Evolutionary conservation across 2,113 vertebrate genomes (phyloP).

Genomic region (Condylura cristata): DNA sequence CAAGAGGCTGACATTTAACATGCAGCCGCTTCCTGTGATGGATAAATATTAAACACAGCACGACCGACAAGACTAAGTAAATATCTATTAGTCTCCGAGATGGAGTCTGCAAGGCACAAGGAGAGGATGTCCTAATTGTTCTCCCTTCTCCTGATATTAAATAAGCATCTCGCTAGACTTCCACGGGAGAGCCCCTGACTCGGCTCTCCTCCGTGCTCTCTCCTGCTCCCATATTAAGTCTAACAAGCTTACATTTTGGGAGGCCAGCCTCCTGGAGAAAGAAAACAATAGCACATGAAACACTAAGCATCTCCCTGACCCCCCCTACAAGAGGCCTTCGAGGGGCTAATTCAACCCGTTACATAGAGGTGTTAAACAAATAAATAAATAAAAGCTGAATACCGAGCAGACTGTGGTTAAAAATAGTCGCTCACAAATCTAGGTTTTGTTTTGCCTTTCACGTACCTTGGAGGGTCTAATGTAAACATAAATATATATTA

Average conservation of each 20-base stretch:
- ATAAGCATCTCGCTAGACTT: neutral
- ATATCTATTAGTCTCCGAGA: conserved; percentile 60
- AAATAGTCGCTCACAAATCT: neutral
- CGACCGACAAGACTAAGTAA: conserved; percentile 44
- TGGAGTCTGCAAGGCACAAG: conserved; percentile 21
- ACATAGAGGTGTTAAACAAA: neutral
- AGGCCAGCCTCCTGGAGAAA: neutral
- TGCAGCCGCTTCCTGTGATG: conserved; percentile 18
- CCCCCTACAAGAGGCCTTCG: neutral
- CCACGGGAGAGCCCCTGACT: neutral
- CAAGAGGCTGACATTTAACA: conserved; percentile 61
- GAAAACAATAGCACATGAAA: neutral
- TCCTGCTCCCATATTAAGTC: neutral
- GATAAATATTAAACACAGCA: conserved; percentile 67
- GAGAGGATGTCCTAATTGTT: conserved; percentile 33
- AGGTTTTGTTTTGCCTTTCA: neutral
- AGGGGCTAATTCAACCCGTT: neutral
- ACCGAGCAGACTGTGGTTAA: neutral
- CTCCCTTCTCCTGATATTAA: neutral
- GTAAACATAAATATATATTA: neutral
- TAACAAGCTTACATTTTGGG: neutral
- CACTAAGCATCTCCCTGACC: neutral
- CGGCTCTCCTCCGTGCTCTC: neutral
- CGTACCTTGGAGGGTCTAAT: neutral
- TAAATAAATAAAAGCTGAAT: neutral